phyloP scores from a whole-genome alignment of 2,888 invertebrate species.

The Teleiodes luculella region DNA sequence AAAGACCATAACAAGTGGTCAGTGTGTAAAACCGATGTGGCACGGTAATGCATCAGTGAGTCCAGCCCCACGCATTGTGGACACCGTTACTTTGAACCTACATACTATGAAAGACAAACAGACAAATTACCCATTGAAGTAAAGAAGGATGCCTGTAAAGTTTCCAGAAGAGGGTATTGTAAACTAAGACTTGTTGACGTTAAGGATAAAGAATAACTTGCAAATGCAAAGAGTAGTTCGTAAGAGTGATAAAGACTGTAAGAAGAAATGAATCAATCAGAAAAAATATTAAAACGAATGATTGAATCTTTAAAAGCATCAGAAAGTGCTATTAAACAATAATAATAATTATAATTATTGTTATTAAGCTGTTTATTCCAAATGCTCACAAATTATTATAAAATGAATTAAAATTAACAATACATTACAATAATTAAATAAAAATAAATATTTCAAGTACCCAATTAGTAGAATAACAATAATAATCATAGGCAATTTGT shows the following conservation, averaged over 20 bases:
- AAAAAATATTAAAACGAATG: too few species aligned
- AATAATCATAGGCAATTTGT: neutral
- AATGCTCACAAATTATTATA: too few species aligned
- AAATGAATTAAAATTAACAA: neutral
- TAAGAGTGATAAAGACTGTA: neutral
- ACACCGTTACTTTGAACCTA: constrained; percentile 67
- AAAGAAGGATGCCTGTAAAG: constrained; percentile 33
- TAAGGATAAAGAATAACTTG: neutral
- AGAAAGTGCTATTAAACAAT: too few species aligned
- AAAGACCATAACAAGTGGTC: constrained; percentile 6
- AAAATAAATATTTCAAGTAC: too few species aligned
- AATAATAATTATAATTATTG: too few species aligned
- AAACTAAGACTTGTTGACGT: neutral
- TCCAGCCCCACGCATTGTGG: constrained; percentile 54
- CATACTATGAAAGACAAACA: constrained; percentile 41
- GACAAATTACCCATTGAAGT: constrained; percentile 65
- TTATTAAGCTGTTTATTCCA: too few species aligned
- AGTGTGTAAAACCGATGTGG: constrained; percentile 42
- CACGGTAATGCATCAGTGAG: constrained; percentile 55
- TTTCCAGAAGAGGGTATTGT: neutral
- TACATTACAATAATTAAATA: neutral
- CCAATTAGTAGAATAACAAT: too few species aligned
- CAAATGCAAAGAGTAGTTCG: neutral
- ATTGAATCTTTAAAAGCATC: too few species aligned
- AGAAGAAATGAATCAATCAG: too few species aligned